phyloP scores from a whole-genome alignment of 64 coral and sea anemone species.

The Exaiptasia diaphana region DNA sequence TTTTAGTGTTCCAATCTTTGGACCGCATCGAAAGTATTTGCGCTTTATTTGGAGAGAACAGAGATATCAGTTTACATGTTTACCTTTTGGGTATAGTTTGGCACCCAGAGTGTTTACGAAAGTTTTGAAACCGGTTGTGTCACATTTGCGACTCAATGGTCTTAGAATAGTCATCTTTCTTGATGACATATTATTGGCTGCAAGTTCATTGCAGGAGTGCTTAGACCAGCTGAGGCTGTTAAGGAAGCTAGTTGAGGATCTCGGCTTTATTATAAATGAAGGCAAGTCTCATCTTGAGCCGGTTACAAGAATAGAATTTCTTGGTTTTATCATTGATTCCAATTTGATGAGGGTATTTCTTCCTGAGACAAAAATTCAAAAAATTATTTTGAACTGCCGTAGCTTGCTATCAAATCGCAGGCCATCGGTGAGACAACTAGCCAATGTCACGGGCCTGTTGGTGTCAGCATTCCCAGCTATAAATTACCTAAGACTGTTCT shows the following conservation, averaged over 20 bases:
- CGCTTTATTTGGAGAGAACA: constrained; percentile 49
- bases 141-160: constrained; percentile 34
- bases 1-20: constrained; percentile 57
- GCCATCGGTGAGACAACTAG: constrained; percentile 43
- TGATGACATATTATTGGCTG: constrained; percentile 23
- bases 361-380: constrained; percentile 37
- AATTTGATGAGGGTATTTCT: constrained; percentile 12
- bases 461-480: constrained; percentile 67
- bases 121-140: constrained; percentile 53
- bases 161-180: constrained; percentile 47
- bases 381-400: background rate
- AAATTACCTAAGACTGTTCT: constrained; percentile 30
- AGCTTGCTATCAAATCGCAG: background rate
- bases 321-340: constrained; percentile 69
- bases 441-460: constrained; percentile 36
- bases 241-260: too few species aligned
- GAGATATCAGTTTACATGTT: constrained; percentile 55
- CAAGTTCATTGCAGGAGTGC: constrained; percentile 13
- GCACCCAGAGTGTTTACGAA: constrained; percentile 73
- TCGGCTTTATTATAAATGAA: constrained; percentile 37
- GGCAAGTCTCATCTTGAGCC: constrained; percentile 6
- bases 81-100: constrained; percentile 71
- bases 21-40: constrained; percentile 54
- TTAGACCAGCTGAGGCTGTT: background rate
- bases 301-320: background rate